These are phyloP conservation scores for Drosophila birchii DNA, from an alignment of 2,888 invertebrate genomes.

Conservation along the genomic window DNA sequence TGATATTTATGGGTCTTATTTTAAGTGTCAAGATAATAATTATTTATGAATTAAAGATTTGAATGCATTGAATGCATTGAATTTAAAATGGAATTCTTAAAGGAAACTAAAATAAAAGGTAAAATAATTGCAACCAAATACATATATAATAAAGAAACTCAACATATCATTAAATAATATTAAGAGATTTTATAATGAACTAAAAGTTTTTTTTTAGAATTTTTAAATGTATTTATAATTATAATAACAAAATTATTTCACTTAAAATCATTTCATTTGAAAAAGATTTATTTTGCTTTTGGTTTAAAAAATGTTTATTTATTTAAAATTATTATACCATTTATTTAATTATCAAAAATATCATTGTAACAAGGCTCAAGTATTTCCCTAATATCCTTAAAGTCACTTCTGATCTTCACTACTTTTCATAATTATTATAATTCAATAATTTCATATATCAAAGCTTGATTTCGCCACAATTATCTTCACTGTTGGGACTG, in stretches of 20 bases:
- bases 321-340: neutral
- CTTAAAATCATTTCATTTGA: neutral
- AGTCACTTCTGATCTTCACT: neutral
- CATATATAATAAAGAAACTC: no score
- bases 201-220: neutral
- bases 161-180: neutral
- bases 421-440: no score
- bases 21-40: no score
- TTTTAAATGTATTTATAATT: no score
- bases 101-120: no score
- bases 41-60: neutral
- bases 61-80: no score
- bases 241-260: neutral
- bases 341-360: neutral
- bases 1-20: neutral
- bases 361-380: neutral
- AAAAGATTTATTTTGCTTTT: neutral
- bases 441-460: constrained; percentile 4
- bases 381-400: neutral
- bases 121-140: no score
- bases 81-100: no score
- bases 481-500: neutral
- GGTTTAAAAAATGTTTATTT: neutral
- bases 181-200: neutral
- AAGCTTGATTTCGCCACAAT: constrained; percentile 11